Percentiles rank a stretch among this genome's conserved stretches.
Evolutionary conservation across 2,888 invertebrate genomes (phyloP).

Genomic region (Hyppa rectilinea): DNA sequence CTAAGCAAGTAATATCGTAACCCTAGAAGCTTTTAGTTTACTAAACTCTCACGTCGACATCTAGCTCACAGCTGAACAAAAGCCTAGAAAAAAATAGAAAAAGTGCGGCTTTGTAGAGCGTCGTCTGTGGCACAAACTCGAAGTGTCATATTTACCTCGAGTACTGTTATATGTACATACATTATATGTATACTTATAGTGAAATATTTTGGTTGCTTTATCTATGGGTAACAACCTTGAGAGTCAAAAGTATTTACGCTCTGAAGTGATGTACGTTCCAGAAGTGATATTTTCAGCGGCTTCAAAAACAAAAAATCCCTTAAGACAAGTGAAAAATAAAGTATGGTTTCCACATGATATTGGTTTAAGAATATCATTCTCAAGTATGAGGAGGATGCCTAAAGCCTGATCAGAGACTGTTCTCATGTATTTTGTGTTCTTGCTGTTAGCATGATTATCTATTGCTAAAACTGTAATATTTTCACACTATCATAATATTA

Average conservation of each 20-base stretch:
- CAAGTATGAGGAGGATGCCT: background rate
- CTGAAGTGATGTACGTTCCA: background rate
- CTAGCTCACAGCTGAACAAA: background rate
- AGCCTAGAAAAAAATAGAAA: slow-evolving; percentile 9
- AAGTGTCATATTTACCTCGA: slow-evolving; percentile 1
- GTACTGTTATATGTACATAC: background rate
- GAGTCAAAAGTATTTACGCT: background rate
- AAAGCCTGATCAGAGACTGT: background rate
- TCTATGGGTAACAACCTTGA: background rate
- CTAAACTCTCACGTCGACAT: background rate
- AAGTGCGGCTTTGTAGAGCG: slow-evolving; percentile 12
- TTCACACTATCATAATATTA: background rate
- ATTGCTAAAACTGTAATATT: background rate
- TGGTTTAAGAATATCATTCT: background rate
- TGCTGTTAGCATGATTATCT: background rate
- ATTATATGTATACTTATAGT: background rate
- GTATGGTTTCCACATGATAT: background rate
- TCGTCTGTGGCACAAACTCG: background rate
- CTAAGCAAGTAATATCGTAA: background rate
- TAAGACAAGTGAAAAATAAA: background rate
- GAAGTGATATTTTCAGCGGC: background rate
- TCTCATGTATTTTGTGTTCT: background rate
- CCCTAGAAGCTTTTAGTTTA: background rate
- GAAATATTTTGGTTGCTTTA: background rate
- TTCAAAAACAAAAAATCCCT: background rate